Evolutionary conservation across 2,888 invertebrate genomes (phyloP).

Genomic region (Amphipoea lucens): DNA sequence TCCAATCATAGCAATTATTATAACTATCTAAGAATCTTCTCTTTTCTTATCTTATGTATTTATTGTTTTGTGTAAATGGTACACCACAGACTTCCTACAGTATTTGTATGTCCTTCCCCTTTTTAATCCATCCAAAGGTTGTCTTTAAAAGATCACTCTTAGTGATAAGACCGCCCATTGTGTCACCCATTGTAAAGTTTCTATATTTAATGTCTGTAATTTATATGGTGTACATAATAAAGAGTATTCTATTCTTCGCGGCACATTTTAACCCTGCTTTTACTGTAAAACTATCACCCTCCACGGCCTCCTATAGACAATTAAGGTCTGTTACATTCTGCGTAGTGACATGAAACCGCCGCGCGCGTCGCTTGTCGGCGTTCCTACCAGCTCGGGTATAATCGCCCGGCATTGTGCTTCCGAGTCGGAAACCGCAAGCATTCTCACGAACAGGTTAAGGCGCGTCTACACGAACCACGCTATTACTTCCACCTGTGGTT

Average conservation of each 20-base stretch:
- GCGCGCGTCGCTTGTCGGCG: conserved; percentile 47
- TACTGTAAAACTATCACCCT: neutral
- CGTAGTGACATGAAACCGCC: conserved; percentile 51
- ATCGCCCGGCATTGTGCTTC: conserved; percentile 73
- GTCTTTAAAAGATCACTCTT: too few species aligned
- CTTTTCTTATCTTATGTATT: too few species aligned
- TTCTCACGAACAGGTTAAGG: conserved; percentile 67
- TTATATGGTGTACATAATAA: too few species aligned
- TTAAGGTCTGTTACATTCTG: conserved; percentile 35
- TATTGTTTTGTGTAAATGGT: too few species aligned
- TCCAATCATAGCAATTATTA: neutral
- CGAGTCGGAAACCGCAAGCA: conserved; percentile 81
- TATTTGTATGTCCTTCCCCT: too few species aligned
- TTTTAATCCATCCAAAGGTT: too few species aligned
- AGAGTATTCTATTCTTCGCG: neutral
- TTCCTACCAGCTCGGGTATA: conserved; percentile 58
- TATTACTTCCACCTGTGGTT: conserved; percentile 68
- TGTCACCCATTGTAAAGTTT: too few species aligned
- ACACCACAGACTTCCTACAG: too few species aligned
- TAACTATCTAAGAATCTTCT: neutral
- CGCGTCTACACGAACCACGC: conserved; percentile 61
- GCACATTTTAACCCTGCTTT: neutral
- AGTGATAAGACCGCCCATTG: too few species aligned
- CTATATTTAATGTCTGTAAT: too few species aligned
- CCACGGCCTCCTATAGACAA: conserved; percentile 10